These are phyloP conservation scores for Drosophila lacteicornis DNA, from an alignment of 1,140 invertebrate species.

Conservation along the genomic window DNA sequence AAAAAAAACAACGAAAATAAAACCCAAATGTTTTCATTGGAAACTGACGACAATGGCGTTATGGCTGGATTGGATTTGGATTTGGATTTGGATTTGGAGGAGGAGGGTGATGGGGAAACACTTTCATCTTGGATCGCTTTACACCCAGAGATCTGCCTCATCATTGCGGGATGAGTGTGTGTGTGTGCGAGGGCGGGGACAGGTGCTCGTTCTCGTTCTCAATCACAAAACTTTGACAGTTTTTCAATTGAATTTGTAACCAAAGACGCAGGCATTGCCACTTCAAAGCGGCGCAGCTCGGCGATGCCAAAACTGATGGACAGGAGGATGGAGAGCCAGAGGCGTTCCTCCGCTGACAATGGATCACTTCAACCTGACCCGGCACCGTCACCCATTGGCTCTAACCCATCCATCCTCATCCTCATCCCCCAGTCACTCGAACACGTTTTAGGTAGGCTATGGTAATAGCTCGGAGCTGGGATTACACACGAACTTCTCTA, in stretches of 20 bases:
- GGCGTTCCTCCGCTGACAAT: conserved; percentile 11
- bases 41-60: conserved; percentile 32
- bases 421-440: neutral
- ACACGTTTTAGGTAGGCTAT: too few relatives aligned
- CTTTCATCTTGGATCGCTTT: conserved; percentile 79
- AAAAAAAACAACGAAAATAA: conserved; percentile 48
- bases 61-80: neutral
- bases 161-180: conserved; percentile 5
- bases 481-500: neutral
- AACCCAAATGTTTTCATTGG: conserved; percentile 71
- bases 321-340: neutral
- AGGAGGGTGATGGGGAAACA: conserved; percentile 23
- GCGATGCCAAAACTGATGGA: neutral
- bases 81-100: conserved; percentile 11
- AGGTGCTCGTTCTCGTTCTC: conserved; percentile 37
- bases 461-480: too few relatives aligned
- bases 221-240: conserved; percentile 62
- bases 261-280: conserved; percentile 66
- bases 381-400: too few relatives aligned
- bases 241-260: conserved; percentile 80
- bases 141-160: conserved; percentile 42
- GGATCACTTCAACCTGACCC: conserved; percentile 23
- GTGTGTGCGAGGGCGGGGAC: conserved; percentile 21
- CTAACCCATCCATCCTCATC: too few relatives aligned
- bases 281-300: conserved; percentile 58